Evolutionary conservation across 2,113 vertebrate genomes (phyloP).

Genomic region (Cichladusa arquata): DNA sequence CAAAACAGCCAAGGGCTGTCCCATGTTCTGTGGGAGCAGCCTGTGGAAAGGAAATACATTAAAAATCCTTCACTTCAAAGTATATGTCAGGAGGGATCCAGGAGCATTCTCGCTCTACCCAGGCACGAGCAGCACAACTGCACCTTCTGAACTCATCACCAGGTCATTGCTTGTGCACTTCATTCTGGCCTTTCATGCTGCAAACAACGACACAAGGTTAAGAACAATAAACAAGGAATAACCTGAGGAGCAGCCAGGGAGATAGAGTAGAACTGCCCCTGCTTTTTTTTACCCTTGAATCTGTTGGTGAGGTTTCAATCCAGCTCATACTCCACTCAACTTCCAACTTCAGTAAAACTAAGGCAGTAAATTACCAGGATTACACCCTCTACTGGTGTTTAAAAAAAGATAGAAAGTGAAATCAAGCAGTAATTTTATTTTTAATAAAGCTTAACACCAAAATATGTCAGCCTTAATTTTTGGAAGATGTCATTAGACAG

Average conservation of each 20-base stretch:
- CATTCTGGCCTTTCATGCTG: not conserved
- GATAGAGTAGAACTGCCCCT: not conserved
- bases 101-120: not conserved
- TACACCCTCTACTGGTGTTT: not conserved
- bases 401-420: not conserved
- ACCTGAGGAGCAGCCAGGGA: not conserved
- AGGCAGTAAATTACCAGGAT: not conserved
- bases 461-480: not conserved
- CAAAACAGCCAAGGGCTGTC: not conserved
- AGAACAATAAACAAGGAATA: not conserved
- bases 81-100: not conserved
- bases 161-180: not conserved
- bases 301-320: not conserved
- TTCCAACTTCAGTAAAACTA: not conserved
- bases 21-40: not conserved
- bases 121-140: not conserved
- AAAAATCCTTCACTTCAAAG: not conserved
- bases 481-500: not conserved
- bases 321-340: not conserved
- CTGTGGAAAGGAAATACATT: not conserved
- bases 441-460: not conserved
- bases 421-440: not conserved
- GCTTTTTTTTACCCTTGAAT: not conserved
- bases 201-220: not conserved
- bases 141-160: not conserved